phyloP scores from a whole-genome alignment of 2,888 invertebrate genomes.

The Heliconius hortense region DNA sequence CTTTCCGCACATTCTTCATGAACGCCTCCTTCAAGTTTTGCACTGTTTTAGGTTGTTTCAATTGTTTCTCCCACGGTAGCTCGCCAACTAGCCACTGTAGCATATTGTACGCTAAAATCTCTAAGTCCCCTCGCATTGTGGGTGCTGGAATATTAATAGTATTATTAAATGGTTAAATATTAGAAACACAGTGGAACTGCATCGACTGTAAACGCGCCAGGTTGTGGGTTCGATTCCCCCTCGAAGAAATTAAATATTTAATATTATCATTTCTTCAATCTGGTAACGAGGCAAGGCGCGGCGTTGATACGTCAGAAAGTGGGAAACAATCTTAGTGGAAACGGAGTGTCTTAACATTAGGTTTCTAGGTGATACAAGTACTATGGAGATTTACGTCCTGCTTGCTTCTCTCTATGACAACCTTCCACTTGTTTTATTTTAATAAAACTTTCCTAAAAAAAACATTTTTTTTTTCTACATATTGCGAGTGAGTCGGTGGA shows the following conservation, averaged over 20 bases:
- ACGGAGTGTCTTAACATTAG: neutral
- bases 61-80: constrained; percentile 91
- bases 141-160: constrained; percentile 73
- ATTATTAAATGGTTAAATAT: neutral
- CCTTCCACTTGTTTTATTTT: no score
- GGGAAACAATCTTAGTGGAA: neutral
- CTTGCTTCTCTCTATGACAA: no score
- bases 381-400: no score
- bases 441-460: no score
- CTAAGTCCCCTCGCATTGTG: constrained; percentile 95
- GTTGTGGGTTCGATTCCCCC: neutral
- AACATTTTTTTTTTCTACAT: no score
- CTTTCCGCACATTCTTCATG: constrained; percentile 80
- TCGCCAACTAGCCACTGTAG: constrained; percentile 93
- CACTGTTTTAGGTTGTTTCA: constrained; percentile 83
- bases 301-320: neutral
- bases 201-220: neutral
- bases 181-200: neutral
- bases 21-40: constrained; percentile 86
- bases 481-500: no score
- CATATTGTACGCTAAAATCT: constrained; percentile 96
- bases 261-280: neutral
- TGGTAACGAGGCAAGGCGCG: neutral
- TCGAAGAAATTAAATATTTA: no score
- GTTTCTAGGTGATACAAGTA: no score